A percentile compares a stretch with the other conserved stretches of the same genome.
Conservation (phyloP, 2,888 invertebrate species). For the Heliconius charithonia region DNA sequence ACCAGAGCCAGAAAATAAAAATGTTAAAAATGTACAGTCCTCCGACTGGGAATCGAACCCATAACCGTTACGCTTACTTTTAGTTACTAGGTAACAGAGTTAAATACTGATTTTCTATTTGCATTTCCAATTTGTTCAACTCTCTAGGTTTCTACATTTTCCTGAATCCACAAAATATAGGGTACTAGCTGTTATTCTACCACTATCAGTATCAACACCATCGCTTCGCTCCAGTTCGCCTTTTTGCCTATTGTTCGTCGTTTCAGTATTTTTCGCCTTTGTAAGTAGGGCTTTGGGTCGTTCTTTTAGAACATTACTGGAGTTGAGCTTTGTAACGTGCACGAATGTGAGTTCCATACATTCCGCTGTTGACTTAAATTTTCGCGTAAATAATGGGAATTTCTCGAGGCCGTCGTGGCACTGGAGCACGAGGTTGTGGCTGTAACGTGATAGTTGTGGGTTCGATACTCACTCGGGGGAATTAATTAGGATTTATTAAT, state of each 20-base stretch:
- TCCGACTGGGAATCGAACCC: neutral
- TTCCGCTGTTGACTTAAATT: conserved; percentile 14
- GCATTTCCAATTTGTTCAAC: neutral
- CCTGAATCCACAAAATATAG: neutral
- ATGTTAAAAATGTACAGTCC: neutral
- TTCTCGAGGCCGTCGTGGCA: neutral
- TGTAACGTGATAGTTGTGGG: too few species aligned
- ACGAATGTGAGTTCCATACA: conserved; percentile 31
- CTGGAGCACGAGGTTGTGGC: too few species aligned
- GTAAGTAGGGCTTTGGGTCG: conserved; percentile 44
- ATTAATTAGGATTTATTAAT: too few species aligned
- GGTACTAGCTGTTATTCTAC: neutral
- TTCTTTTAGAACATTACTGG: conserved; percentile 40
- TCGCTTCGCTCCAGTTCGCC: conserved; percentile 46
- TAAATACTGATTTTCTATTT: too few species aligned
- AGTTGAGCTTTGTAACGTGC: conserved; percentile 41
- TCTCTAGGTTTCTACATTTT: neutral
- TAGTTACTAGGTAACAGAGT: too few species aligned
- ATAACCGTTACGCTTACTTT: neutral
- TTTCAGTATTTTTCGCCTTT: conserved; percentile 41
- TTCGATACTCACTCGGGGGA: too few species aligned
- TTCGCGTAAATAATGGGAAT: conserved; percentile 23
- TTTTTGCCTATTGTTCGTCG: conserved; percentile 48
- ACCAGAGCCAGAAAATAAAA: neutral
- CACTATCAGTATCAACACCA: conserved; percentile 36